Percentiles rank a stretch among this genome's conserved stretches.
These are phyloP conservation scores for Orchestia grillus DNA, from an alignment of 1,140 invertebrate genomes.

Conservation along the genomic window DNA sequence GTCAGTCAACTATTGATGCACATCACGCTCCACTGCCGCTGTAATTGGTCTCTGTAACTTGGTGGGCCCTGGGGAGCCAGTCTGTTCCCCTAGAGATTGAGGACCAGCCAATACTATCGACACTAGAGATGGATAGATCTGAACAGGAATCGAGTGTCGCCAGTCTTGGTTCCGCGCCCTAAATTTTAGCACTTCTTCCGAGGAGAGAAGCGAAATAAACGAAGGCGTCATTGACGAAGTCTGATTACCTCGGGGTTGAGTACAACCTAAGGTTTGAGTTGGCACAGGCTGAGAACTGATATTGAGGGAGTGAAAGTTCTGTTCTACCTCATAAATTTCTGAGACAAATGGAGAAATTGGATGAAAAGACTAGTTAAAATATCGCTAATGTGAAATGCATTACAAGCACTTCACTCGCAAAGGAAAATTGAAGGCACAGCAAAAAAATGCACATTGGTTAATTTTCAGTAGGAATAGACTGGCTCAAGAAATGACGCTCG, in stretches of 20 bases:
- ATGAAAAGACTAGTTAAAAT: not conserved
- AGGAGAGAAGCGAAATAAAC: not conserved
- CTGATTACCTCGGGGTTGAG: not conserved
- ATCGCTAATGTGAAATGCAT: not conserved
- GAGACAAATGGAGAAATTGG: not conserved
- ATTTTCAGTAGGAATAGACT: not conserved
- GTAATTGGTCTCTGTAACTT: slow-evolving; percentile 20
- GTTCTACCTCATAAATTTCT: not conserved
- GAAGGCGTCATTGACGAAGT: not conserved
- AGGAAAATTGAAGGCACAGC: too few species aligned
- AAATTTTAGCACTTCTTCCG: not conserved
- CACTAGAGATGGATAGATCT: not conserved
- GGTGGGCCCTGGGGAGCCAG: not conserved
- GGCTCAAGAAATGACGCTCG: not conserved
- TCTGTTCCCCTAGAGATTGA: not conserved
- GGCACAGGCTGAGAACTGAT: not conserved
- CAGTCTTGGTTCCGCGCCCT: not conserved
- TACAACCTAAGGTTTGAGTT: not conserved
- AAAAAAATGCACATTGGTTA: too few species aligned
- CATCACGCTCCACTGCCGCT: not conserved
- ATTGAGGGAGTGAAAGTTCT: not conserved
- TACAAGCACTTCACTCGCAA: not conserved
- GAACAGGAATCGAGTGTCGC: slow-evolving; percentile 24
- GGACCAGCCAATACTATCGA: slow-evolving; percentile 2
- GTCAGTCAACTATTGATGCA: not conserved